Evolutionary conservation across 2,113 vertebrate genomes (phyloP), one percentile per base, ranked within the genome.

Genomic region (Galeopterus variegatus): DNA sequence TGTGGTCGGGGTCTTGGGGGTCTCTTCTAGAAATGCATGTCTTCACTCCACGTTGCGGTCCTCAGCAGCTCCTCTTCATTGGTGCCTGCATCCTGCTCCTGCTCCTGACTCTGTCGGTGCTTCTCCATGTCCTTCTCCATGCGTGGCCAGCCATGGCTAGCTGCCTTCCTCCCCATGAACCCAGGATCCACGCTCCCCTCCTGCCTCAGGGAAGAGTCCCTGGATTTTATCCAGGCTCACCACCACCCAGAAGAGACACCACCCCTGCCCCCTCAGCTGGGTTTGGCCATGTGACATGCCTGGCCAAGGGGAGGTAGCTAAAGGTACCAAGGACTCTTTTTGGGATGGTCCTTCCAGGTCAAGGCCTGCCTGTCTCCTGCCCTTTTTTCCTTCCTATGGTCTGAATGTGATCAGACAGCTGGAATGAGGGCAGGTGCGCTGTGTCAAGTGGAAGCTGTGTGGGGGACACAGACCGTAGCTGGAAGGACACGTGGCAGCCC

Each of bases 141-240:
- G 14, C 70, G 17, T 60, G 62, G 13, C 1, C 28, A 8, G 52
- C n/a, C 0, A 0, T 19, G 14, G 19, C n/a, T 28, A 3, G 73
- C 8, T 9, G 4, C 60, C 45, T 65, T 50, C 31, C 8, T 52
- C 60, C 6, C 17, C 4, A 33, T 70, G 67, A 17, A 17, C 67
- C 67, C 67, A n/a, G 33, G 7, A 4, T 19, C 67, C 67, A 41
- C 67, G 19, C 18, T 70, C 28, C 28, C 17, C 36, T 82, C 41
- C 52, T 60, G 65, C 54, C 52, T 24, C 54, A 8, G n/a, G 52
- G 41, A 64, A 26, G 19, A 62, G 41, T 41, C 36, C 3, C 48
- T 48, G 36, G 26, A 48, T 11, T 45, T 45, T 31, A 33, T 24
- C 36, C 8, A 23, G 41, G 54, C 86, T 23, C 7, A 11, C 0